Evolutionary conservation across 1,140 invertebrate species (phyloP).

Genomic region (Lordiphosa collinella): DNA sequence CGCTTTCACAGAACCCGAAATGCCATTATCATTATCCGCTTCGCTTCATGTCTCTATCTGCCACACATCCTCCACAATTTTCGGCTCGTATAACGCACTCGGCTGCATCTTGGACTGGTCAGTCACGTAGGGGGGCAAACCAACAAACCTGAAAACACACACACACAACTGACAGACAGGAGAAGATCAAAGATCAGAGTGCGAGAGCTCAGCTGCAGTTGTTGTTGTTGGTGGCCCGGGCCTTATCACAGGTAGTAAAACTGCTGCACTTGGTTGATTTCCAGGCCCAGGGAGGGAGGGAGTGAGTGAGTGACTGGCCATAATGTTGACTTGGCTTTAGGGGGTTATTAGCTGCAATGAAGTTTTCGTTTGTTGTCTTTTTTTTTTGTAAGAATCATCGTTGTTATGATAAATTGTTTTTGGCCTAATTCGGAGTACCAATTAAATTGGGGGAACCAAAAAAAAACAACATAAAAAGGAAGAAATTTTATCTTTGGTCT

Average conservation of each 20-base stretch:
- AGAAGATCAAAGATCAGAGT: constrained; percentile 34
- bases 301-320: constrained; percentile 7
- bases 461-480: constrained; percentile 8
- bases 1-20: constrained; percentile 36
- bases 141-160: constrained; percentile 4
- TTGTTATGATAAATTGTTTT: constrained; percentile 49
- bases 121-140: constrained; percentile 42
- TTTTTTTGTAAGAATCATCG: constrained; percentile 30
- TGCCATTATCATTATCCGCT: constrained; percentile 58
- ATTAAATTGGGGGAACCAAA: constrained; percentile 37
- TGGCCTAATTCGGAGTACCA: constrained; percentile 49
- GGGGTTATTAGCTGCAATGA: constrained; percentile 47
- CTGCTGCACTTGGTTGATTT: constrained; percentile 47
- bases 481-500: too few relatives aligned
- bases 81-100: constrained; percentile 32
- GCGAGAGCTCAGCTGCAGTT: constrained; percentile 15
- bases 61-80: constrained; percentile 36
- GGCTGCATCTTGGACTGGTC: constrained; percentile 2
- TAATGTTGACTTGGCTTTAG: constrained; percentile 10
- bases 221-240: too few relatives aligned
- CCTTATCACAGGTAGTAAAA: constrained; percentile 54
- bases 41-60: constrained; percentile 55
- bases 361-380: constrained; percentile 1
- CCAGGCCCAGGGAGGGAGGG: constrained; percentile 3
- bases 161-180: constrained; percentile 3